A percentile compares a stretch with the other conserved stretches of the same genome.
phyloP scores from a whole-genome alignment of 2,113 vertebrate genomes.

The Axis porcinus region DNA sequence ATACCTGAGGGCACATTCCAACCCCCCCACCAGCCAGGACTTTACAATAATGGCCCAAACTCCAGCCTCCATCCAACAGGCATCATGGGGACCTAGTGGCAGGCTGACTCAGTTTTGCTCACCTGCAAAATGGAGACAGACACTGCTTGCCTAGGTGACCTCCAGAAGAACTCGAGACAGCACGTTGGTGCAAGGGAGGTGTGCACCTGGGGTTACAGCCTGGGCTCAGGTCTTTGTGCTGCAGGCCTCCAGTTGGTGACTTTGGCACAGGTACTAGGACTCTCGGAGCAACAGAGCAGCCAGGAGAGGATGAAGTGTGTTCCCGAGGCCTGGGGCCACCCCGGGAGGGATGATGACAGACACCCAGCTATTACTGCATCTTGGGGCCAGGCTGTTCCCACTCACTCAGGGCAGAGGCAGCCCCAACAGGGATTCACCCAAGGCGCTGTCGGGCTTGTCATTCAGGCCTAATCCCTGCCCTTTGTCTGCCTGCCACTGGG shows the following conservation, averaged over 20 bases:
- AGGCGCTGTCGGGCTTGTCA: constrained; percentile 38
- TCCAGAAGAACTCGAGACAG: background rate
- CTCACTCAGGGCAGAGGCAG: background rate
- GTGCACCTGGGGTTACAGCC: fast-evolving
- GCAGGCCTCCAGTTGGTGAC: background rate
- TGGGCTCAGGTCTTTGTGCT: background rate
- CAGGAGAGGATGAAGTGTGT: background rate
- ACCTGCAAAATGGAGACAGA: background rate
- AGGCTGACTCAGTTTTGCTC: background rate
- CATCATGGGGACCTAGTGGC: background rate
- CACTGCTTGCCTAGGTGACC: background rate
- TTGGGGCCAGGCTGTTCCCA: background rate
- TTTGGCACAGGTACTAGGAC: background rate
- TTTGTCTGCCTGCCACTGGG: constrained; percentile 54
- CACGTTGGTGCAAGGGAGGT: background rate
- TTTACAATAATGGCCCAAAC: background rate
- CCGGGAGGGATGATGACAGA: background rate
- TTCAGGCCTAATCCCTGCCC: constrained; percentile 61
- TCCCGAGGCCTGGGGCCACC: background rate
- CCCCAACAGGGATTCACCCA: background rate
- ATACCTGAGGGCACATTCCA: background rate
- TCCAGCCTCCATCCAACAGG: background rate
- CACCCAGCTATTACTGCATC: background rate
- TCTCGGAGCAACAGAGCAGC: fast-evolving
- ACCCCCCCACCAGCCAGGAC: background rate